A percentile compares a stretch with the other conserved stretches of the same genome.
Conservation (phyloP, 2,797 vertebrate species). For the Anableps anableps region DNA sequence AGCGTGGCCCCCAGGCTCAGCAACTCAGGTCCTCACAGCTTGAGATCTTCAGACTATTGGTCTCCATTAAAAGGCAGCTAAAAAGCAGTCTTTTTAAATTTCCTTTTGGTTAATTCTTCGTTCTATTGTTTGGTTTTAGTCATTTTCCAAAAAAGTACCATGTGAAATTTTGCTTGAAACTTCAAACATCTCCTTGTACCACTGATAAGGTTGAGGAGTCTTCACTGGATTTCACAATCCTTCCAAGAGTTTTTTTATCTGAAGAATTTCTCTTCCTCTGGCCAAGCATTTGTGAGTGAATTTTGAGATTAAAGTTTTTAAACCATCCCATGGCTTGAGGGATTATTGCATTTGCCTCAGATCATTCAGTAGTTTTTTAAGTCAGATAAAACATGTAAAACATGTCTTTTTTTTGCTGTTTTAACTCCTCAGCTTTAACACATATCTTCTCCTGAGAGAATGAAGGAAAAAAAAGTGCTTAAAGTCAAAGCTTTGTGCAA, state of each 20-base stretch:
- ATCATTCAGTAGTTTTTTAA: background rate
- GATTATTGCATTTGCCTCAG: background rate
- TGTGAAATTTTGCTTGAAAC: background rate
- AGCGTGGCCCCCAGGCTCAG: too few relatives aligned
- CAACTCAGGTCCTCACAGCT: too few relatives aligned
- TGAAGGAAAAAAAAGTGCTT: conserved; percentile 10
- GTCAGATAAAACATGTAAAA: background rate
- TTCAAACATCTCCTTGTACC: background rate
- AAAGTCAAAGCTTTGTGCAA: conserved; percentile 30
- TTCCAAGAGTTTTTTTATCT: background rate
- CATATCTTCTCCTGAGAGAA: conserved; percentile 27
- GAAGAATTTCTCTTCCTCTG: background rate
- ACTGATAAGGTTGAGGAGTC: background rate
- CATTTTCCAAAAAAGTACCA: background rate
- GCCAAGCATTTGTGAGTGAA: background rate
- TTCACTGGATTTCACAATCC: background rate
- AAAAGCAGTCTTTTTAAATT: background rate
- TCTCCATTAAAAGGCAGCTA: background rate
- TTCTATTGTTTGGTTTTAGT: background rate
- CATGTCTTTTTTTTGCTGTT: background rate
- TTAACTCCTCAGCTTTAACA: conserved; percentile 12
- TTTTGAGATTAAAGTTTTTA: conserved; percentile 2
- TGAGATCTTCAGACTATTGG: too few relatives aligned
- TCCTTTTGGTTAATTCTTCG: background rate
- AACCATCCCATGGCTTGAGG: background rate